Conservation (phyloP, 2,797 vertebrate genomes). For the Mormyrus proboscirostris region DNA sequence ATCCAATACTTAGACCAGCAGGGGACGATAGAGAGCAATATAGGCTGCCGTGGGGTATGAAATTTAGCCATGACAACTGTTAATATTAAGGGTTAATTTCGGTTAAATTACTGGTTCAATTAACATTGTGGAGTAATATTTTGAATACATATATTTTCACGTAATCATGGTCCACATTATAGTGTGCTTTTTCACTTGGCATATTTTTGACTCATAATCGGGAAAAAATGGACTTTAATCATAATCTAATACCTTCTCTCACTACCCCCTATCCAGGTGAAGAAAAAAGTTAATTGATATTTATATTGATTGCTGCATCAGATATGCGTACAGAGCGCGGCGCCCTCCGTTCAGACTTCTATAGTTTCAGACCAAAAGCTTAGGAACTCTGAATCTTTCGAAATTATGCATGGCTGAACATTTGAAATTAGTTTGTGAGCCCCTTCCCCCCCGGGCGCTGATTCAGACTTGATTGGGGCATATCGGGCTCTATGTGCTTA, state of each 20-base stretch:
- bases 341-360: constrained; percentile 31
- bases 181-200: not conserved
- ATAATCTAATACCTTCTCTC: not conserved
- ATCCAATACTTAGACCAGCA: constrained; percentile 4
- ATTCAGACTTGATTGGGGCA: constrained; percentile 72
- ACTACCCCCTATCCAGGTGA: not conserved
- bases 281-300: constrained; percentile 2
- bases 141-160: not conserved
- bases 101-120: not conserved
- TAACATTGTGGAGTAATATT: not conserved
- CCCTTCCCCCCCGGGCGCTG: constrained; percentile 58
- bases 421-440: constrained; percentile 74
- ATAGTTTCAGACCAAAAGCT: constrained; percentile 50
- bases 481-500: constrained; percentile 69
- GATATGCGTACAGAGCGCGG: not conserved
- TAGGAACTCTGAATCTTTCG: constrained; percentile 63
- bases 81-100: constrained; percentile 11
- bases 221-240: not conserved
- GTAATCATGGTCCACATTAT: not conserved
- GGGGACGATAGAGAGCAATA: constrained; percentile 23
- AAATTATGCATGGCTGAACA: constrained; percentile 56
- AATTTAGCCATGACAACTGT: constrained; percentile 2
- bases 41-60: not conserved
- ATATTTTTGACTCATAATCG: not conserved
- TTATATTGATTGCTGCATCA: constrained; percentile 3